phyloP scores from a whole-genome alignment of 2,113 vertebrate genomes.

The Bos taurus region DNA sequence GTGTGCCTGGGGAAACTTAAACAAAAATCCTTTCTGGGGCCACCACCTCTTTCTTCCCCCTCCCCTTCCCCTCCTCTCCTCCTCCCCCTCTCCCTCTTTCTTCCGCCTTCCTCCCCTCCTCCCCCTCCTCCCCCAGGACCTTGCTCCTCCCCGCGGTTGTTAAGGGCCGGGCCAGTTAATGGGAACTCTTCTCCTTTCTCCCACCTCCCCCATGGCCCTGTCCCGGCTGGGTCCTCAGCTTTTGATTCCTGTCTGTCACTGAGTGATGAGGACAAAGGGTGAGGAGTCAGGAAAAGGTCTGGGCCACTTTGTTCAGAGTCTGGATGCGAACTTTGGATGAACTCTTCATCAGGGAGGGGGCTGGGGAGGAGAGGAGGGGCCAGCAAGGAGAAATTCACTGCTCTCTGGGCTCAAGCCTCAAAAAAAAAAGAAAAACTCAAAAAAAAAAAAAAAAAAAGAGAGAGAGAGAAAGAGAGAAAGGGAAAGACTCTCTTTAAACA shows the following conservation, averaged over 20 bases:
- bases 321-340: conserved; percentile 97
- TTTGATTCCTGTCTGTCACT: conserved; percentile 86
- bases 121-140: not conserved
- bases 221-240: conserved; percentile 68
- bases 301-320: conserved; percentile 89
- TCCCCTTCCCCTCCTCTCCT: not conserved
- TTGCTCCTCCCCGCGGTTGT: not conserved
- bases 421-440: not conserved
- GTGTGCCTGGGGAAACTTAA: conserved; percentile 28
- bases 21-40: conserved; percentile 15
- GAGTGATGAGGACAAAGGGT: conserved; percentile 87
- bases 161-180: conserved; percentile 19
- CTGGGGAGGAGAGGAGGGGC: conserved; percentile 70
- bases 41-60: not conserved
- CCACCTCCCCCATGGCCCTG: conserved; percentile 67
- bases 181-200: conserved; percentile 54
- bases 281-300: conserved; percentile 92
- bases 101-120: not conserved
- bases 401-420: conserved; percentile 28
- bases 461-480: not conserved
- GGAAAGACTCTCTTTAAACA: not conserved
- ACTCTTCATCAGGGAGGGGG: conserved; percentile 80
- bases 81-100: not conserved
- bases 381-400: conserved; percentile 51
- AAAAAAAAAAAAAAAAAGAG: not conserved